A percentile compares a stretch with the other conserved stretches of the same genome.
These are phyloP conservation scores for Fragum sueziense DNA, from an alignment of 2,888 invertebrate genomes.

Conservation along the genomic window DNA sequence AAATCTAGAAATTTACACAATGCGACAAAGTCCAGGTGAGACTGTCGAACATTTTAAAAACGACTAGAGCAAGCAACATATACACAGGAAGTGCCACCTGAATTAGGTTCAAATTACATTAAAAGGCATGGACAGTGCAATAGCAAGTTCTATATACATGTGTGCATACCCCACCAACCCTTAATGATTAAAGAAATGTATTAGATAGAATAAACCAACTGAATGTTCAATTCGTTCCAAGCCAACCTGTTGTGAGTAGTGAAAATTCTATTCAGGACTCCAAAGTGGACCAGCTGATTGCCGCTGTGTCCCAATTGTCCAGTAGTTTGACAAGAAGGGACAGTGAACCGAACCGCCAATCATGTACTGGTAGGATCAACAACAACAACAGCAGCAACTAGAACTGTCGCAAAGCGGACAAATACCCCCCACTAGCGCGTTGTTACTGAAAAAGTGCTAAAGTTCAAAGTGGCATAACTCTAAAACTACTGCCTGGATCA, in stretches of 20 bases:
- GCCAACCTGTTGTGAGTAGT: background rate
- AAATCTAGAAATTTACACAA: background rate
- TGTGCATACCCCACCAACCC: background rate
- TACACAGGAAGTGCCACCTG: background rate
- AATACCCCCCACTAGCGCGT: too few species aligned
- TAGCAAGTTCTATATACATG: background rate
- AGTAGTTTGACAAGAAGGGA: background rate
- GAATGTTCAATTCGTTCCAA: background rate
- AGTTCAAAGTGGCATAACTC: too few species aligned
- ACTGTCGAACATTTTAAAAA: background rate
- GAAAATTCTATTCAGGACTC: background rate
- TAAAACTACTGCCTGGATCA: too few species aligned
- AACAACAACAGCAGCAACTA: background rate
- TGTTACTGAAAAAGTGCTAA: too few species aligned
- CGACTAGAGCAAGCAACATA: background rate
- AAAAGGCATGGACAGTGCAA: background rate
- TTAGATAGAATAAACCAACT: slow-evolving; percentile 1
- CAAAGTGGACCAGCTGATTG: background rate
- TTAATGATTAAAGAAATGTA: background rate
- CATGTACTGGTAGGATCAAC: background rate
- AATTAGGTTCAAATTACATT: background rate
- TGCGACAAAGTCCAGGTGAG: background rate
- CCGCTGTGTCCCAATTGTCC: background rate
- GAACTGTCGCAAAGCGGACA: too few species aligned
- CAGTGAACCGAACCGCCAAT: background rate